Conservation (phyloP, 1,140 invertebrate species). For the Teleopsis dalmanni region DNA sequence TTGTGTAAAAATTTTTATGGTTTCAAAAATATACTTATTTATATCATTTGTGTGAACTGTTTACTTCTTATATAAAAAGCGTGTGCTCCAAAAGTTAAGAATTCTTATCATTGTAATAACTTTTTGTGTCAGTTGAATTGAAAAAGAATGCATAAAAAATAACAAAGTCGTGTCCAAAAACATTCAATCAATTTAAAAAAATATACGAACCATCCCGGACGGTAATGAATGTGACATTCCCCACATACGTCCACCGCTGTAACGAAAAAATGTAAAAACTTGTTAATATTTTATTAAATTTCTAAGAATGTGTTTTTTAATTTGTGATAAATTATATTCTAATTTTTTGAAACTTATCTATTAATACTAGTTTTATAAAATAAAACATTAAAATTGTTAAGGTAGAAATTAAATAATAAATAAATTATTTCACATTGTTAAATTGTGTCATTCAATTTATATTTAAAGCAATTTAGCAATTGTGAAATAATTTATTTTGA, state of each 20-base stretch:
- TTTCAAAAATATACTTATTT: constrained; percentile 18
- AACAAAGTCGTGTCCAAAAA: constrained; percentile 7
- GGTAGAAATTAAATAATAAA: too few relatives aligned
- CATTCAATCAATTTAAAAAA: neutral
- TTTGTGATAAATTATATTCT: neutral
- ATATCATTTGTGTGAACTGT: constrained; percentile 13
- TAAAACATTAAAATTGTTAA: too few relatives aligned
- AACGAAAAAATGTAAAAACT: constrained; percentile 1
- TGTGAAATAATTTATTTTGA: too few relatives aligned
- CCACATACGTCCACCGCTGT: constrained; percentile 42
- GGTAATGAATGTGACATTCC: constrained; percentile 44
- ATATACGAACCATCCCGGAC: constrained; percentile 42
- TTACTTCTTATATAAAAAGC: neutral
- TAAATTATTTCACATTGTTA: too few relatives aligned
- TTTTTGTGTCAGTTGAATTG: neutral
- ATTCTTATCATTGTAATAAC: neutral
- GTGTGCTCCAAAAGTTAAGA: neutral
- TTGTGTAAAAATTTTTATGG: constrained; percentile 14
- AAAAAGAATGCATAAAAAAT: constrained; percentile 7
- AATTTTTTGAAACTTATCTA: too few relatives aligned
- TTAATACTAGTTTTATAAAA: too few relatives aligned
- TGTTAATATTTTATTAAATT: neutral
- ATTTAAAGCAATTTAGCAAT: too few relatives aligned
- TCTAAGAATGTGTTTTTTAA: neutral
- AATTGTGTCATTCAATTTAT: too few relatives aligned